phyloP scores from a whole-genome alignment of 1,140 invertebrate species.

The Antheraea pernyi region DNA sequence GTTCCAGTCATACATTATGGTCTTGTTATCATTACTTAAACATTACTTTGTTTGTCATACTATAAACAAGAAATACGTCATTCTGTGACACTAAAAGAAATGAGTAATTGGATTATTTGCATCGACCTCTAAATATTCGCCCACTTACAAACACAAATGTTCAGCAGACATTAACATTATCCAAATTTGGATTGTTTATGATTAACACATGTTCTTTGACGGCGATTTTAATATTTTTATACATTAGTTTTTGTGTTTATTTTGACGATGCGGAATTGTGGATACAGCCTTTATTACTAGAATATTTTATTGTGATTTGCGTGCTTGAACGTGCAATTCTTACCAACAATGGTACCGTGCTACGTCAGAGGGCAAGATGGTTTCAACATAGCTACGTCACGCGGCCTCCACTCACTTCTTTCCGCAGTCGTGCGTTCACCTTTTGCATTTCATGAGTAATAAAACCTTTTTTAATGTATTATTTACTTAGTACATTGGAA shows the following conservation, averaged over 20 bases:
- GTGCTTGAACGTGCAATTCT: neutral
- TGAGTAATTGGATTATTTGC: constrained; percentile 2
- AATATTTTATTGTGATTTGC: constrained; percentile 15
- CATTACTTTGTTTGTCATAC: neutral
- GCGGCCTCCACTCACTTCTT: constrained; percentile 49
- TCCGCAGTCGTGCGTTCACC: constrained; percentile 70
- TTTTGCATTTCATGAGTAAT: constrained; percentile 43
- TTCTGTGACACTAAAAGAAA: constrained; percentile 16
- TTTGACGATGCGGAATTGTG: constrained; percentile 25
- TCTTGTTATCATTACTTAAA: too few relatives aligned
- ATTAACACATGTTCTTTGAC: neutral
- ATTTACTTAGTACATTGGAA: neutral
- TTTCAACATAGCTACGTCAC: constrained; percentile 42
- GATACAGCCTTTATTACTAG: constrained; percentile 13
- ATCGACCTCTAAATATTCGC: constrained; percentile 18
- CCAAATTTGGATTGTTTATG: constrained; percentile 14
- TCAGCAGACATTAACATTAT: constrained; percentile 23
- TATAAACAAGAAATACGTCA: neutral
- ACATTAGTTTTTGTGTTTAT: neutral
- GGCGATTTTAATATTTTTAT: neutral
- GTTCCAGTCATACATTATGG: too few relatives aligned
- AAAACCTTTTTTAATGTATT: neutral
- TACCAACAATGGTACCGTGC: constrained; percentile 4
- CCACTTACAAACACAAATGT: constrained; percentile 23
- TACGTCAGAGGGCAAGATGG: constrained; percentile 45